Base-by-base conservation (phyloP, 2,888 invertebrate species). In the Netelia virgata region DNA sequence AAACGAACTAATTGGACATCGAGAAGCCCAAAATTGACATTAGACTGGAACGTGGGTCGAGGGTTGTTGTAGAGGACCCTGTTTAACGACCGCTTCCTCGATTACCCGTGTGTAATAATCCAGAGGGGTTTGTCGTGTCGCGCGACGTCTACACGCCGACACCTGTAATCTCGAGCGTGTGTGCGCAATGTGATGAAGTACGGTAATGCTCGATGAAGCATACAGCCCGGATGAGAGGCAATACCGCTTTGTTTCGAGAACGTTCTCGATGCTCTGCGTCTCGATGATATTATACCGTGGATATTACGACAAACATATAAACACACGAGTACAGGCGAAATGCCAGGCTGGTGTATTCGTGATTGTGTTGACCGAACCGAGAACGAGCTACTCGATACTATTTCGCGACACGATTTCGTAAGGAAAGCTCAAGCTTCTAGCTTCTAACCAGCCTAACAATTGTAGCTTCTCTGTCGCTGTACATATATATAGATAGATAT, bases 111-210 rank as follows among this genome's bases (percentile, higher is more conserved):
- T 36, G 77, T 74, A 84, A 84, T 82, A 82, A 69, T 43, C 68
- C n/a, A 66, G 73, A 77, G 69, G 59, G 53, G 18, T 50, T 74
- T 75, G 68, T 68, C 69, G 68, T 73, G 53, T 64, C 1, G 47
- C 47, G 6, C 1, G 57, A 50, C 61, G 73, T 50, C 6, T 41
- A 69, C 41, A 64, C 59, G 74, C n/a, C 9, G 84, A 84, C 77
- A 84, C 84, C 78, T 84, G 84, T 84, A 82, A 84, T 82, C 78
- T 72, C 23, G 53, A 36, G 28, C 64, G 14, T 57, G 63, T 74
- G 61, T 41, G 41, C 36, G 36, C 55, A 63, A 69, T 47, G 23
- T 28, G 63, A 77, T 28, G 70, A 70, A 70, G 63, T 63, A 69
- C 18, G 61, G 59, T 69, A 69, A 69, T 77, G 57, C 61, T 18